Conservation (phyloP, 2,113 vertebrate genomes). For the Accipiter cooperii region DNA sequence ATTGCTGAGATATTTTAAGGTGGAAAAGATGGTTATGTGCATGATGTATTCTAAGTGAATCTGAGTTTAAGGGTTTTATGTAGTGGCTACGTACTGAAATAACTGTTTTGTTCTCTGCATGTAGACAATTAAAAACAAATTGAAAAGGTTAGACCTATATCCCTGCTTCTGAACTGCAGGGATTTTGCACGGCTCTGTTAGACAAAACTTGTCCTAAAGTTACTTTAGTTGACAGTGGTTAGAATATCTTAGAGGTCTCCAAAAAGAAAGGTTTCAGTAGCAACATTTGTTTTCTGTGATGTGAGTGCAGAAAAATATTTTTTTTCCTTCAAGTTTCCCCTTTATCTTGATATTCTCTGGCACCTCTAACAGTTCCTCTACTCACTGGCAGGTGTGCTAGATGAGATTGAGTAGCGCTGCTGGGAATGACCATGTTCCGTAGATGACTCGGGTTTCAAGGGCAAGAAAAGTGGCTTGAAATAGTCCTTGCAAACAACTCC, state of each 20-base stretch:
- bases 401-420: not conserved
- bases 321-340: not conserved
- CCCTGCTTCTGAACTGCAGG: not conserved
- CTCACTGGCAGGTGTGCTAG: not conserved
- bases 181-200: not conserved
- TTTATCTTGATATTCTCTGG: not conserved
- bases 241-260: not conserved
- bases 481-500: not conserved
- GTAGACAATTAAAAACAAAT: not conserved
- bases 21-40: not conserved
- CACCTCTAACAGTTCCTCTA: not conserved
- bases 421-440: not conserved
- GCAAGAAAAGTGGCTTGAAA: not conserved
- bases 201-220: not conserved
- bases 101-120: not conserved
- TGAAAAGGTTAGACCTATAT: not conserved
- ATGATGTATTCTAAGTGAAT: not conserved
- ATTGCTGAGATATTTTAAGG: not conserved
- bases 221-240: not conserved
- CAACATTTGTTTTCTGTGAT: not conserved
- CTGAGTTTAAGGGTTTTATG: not conserved
- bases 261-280: not conserved
- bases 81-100: not conserved
- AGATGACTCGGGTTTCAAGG: not conserved
- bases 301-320: fast-evolving